Evolutionary conservation across 2,888 invertebrate genomes (phyloP), one percentile per base, ranked within the genome.

Genomic region (Alsophila aescularia): DNA sequence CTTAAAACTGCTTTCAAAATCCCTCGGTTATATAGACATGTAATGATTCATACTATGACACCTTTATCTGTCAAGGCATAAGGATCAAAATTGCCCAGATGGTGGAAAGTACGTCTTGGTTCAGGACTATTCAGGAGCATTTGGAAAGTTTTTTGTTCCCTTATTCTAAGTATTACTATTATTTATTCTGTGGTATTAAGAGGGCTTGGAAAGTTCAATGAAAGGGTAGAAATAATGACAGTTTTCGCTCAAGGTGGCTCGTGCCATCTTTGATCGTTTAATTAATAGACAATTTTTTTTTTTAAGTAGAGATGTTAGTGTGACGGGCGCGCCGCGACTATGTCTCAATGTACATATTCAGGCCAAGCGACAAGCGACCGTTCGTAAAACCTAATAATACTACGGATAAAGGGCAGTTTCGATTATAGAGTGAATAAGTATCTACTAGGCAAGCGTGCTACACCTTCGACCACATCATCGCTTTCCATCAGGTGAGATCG

Each of bases 171-270:
- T n/a, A n/a, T n/a, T n/a, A n/a, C n/a, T n/a, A n/a, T n/a, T n/a
- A n/a, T n/a, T n/a, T n/a, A n/a, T n/a, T n/a, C n/a, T n/a, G n/a
- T n/a, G n/a, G n/a, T 50, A 45, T 36, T 47, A 15, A 29, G 14
- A 47, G 55, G 41, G 43, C 39, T 40, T 45, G 44, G 48, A 49
- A 57, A 57, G 52, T 49, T 52, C 52, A 52, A 16, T 37, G 21
- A 15, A 50, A 58, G 52, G 52, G 49, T 47, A 47, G 27, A 10
- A 13, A n/a, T 43, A 29, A 16, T 24, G n/a, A 31, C 42, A 43
- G 21, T 29, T 40, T 13, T 10, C 36, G 27, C 24, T 9, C 48
- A 52, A 59, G 59, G 49, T 59, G 59, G 39, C 49, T 40, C 48
- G 47, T 48, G 59, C 55, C 55, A 59, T 55, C 41, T 49, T 51